Evolutionary conservation across 2,888 invertebrate genomes (phyloP), one percentile per base, ranked within the genome.

Genomic region (Helobdella robusta): DNA sequence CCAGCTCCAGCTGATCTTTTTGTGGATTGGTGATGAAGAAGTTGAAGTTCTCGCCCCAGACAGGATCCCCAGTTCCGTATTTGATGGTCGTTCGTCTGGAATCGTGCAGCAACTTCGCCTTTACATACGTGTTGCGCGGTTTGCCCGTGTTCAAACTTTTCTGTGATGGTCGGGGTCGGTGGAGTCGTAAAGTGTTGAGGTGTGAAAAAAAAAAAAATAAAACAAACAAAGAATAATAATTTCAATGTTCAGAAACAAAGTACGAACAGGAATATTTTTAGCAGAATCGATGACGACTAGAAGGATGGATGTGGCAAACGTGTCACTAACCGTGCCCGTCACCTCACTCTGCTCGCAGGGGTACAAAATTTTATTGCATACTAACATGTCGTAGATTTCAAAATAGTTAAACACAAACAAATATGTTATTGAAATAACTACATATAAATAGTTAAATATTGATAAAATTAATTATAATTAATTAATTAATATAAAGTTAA

Each of bases 11-110:
- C 18, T 86, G 85, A 76, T 94, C 90, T 34, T 88, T 87, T 76
- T 91, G 89, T 0, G 94, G 93, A 82, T 95, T 91, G 71, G 86
- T 85, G 2, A 95, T 88, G 46, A 95, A 84, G 82, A 94, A 94
- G 1, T 90, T 87, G 80, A 93, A 92, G 6, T 92, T 91, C 78
- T 91, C 88, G 80, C 95, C 94, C 86, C 89, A 97, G 61, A 93
- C 88, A 0, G 97, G 97, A 75, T 89, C 87, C 71, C 87, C 88
- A 0, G 89, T 90, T 71, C 91, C 78, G 30, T 72, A 65, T 34
- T 73, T 73, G 15, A 75, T 67, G 2, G 67, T 70, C 20, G 75
- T 79, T 40, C 74, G 74, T 59, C 73, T 69, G 61, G 72, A 73
- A 11, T 64, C 52, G 32, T 68, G 67, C 67, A 91, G 91, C 3